Evolutionary conservation across 2,888 invertebrate genomes (phyloP).

Genomic region (Laothoe populi): DNA sequence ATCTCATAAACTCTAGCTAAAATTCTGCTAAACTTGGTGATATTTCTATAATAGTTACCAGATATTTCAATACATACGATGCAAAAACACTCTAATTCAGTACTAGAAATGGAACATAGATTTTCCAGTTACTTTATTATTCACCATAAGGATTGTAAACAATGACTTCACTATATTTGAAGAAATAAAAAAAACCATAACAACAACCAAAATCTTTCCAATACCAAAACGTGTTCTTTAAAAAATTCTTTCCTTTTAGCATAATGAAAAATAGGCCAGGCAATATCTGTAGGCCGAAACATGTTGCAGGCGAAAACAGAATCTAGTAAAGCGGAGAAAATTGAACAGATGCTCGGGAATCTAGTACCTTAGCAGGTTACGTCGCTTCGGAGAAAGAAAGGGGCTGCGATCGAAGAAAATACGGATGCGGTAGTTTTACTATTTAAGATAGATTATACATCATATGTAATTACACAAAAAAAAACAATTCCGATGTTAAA

Average conservation of each 20-base stretch:
- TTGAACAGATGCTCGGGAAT: slow-evolving; percentile 69
- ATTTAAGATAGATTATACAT: too few species aligned
- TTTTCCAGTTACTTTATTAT: too few species aligned
- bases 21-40: too few species aligned
- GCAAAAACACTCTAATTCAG: too few species aligned
- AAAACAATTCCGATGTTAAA: too few species aligned
- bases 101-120: too few species aligned
- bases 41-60: too few species aligned
- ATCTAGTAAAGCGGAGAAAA: slow-evolving; percentile 55
- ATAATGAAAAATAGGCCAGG: slow-evolving; percentile 43
- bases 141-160: too few species aligned
- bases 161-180: neutral
- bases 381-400: slow-evolving; percentile 53
- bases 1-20: too few species aligned
- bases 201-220: neutral
- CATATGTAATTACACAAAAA: too few species aligned
- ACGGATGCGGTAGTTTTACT: slow-evolving; percentile 35
- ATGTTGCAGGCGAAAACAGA: slow-evolving; percentile 48
- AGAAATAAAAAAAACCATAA: neutral
- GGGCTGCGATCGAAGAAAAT: slow-evolving; percentile 25
- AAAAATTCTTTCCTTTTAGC: slow-evolving; percentile 41
- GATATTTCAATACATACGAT: too few species aligned
- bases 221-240: slow-evolving; percentile 9
- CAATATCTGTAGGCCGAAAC: slow-evolving; percentile 45
- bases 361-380: slow-evolving; percentile 62